A percentile compares a stretch with the other conserved stretches of the same genome.
These are phyloP conservation scores for Neodontobutis hainanensis DNA, from an alignment of 2,113 vertebrate genomes.

Conservation along the genomic window DNA sequence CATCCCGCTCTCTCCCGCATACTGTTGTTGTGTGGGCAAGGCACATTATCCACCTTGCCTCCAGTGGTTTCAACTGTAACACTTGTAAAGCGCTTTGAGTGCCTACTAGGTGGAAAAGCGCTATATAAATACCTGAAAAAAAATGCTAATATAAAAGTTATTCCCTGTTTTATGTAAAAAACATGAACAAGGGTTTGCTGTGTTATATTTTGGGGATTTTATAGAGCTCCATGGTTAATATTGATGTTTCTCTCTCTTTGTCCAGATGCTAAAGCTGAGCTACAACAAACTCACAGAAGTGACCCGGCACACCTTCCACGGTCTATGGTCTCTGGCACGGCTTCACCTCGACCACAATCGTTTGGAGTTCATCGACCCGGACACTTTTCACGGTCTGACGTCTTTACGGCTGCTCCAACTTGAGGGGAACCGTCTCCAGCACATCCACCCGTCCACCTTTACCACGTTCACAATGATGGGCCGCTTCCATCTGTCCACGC, in stretches of 20 bases:
- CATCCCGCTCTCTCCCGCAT: too few species aligned
- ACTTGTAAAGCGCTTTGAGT: too few species aligned
- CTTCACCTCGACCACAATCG: conserved; percentile 91
- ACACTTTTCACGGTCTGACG: conserved; percentile 86
- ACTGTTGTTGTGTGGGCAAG: too few species aligned
- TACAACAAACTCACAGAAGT: conserved; percentile 89
- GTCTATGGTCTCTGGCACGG: conserved; percentile 82
- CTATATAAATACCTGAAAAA: too few species aligned
- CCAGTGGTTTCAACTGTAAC: too few species aligned
- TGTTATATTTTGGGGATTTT: not conserved
- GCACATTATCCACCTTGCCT: too few species aligned
- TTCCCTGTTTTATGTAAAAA: too few species aligned
- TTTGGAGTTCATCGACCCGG: conserved; percentile 88
- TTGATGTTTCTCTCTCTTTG: not conserved
- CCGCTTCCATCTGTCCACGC: conserved; percentile 84
- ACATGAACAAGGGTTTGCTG: too few species aligned
- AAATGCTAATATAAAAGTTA: too few species aligned
- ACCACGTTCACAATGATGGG: conserved; percentile 82
- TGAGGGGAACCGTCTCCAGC: conserved; percentile 87
- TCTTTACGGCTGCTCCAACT: conserved; percentile 87
- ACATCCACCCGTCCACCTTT: conserved; percentile 87
- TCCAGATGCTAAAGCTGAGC: conserved; percentile 91
- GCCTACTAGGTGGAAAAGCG: too few species aligned
- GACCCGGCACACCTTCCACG: conserved; percentile 77
- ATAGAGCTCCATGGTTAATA: not conserved